A percentile compares a stretch with the other conserved stretches of the same genome.
Evolutionary conservation across 2,113 vertebrate genomes (phyloP).

Genomic region (Puntigrus tetrazona): DNA sequence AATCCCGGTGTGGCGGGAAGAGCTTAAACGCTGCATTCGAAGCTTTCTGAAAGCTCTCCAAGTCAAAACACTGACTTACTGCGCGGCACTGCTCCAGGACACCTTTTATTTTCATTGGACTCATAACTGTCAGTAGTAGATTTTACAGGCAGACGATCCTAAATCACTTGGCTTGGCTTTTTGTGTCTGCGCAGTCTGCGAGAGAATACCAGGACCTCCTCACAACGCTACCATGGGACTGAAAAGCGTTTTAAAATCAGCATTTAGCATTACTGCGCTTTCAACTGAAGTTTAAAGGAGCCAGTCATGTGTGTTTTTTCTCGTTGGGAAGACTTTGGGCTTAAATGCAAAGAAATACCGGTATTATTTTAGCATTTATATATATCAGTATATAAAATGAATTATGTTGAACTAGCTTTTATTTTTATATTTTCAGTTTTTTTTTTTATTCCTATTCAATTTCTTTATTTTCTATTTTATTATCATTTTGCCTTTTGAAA

Average conservation of each 20-base stretch:
- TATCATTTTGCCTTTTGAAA: too few species aligned
- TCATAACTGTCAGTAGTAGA: conserved; percentile 46
- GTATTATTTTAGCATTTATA: neutral
- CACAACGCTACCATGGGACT: conserved; percentile 6
- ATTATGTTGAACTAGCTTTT: neutral
- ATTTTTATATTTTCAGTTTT: neutral
- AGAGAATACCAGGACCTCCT: conserved; percentile 20
- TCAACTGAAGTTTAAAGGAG: neutral
- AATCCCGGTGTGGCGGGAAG: neutral
- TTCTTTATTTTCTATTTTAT: too few species aligned
- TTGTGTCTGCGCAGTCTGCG: neutral
- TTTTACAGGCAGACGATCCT: conserved; percentile 40
- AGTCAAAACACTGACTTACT: conserved; percentile 46
- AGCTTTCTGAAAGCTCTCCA: conserved; percentile 38
- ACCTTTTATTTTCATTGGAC: conserved; percentile 52
- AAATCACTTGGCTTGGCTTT: conserved; percentile 45
- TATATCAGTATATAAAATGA: neutral
- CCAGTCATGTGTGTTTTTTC: neutral
- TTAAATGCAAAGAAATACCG: neutral
- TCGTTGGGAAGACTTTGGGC: neutral
- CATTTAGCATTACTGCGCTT: neutral
- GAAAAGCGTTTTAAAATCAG: conserved; percentile 2
- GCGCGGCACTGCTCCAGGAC: conserved; percentile 32
- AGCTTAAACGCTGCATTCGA: neutral
- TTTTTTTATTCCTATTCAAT: too few species aligned